Conservation (phyloP, 2,888 invertebrate species). For the Hanleya hanleyi region DNA sequence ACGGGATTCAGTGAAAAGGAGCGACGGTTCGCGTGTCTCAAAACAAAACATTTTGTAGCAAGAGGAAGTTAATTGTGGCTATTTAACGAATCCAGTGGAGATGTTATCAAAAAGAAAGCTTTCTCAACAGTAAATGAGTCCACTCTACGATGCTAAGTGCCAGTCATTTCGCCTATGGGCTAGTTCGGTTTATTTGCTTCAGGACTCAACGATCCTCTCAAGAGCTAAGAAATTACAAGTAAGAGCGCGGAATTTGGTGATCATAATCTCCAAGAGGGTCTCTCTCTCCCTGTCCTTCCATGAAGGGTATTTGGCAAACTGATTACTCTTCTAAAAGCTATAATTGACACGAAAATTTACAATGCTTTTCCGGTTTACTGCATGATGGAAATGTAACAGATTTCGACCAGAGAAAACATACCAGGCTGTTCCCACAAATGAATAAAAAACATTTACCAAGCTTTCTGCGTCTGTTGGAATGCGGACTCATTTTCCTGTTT, state of each 20-base stretch:
- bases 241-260: neutral
- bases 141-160: neutral
- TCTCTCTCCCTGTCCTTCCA: too few species aligned
- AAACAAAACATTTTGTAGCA: neutral
- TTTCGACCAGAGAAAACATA: too few species aligned
- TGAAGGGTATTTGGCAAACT: too few species aligned
- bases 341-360: too few species aligned
- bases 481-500: too few species aligned
- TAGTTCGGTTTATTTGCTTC: neutral
- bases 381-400: too few species aligned
- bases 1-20: neutral
- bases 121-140: neutral
- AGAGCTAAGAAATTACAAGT: neutral
- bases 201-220: neutral
- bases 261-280: neutral
- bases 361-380: too few species aligned
- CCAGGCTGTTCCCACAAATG: too few species aligned
- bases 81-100: neutral
- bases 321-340: too few species aligned
- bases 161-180: neutral
- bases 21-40: neutral
- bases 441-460: too few species aligned
- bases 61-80: constrained; percentile 4
- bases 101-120: constrained; percentile 3
- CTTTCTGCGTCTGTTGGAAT: too few species aligned